A percentile compares a stretch with the other conserved stretches of the same genome.
Evolutionary conservation across 2,888 invertebrate genomes (phyloP).

Genomic region (Parochlus steinenii): DNA sequence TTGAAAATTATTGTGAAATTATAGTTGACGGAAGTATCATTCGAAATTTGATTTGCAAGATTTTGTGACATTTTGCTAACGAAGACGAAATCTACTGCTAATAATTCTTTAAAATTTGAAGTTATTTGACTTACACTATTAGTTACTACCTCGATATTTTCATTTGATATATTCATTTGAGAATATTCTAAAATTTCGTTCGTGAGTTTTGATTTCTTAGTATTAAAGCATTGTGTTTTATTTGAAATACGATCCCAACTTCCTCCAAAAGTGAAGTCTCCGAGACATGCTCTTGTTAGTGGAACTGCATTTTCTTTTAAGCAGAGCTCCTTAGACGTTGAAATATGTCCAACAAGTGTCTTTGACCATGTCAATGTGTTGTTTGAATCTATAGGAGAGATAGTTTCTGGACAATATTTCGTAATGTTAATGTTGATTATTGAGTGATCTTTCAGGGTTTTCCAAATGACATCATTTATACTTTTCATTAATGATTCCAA

Average conservation of each 20-base stretch:
- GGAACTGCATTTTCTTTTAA: slow-evolving; percentile 39
- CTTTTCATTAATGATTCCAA: neutral
- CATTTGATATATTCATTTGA: too few relatives aligned
- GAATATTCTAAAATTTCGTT: too few relatives aligned
- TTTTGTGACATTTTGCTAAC: too few relatives aligned
- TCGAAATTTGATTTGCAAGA: slow-evolving; percentile 14
- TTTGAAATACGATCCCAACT: slow-evolving; percentile 35
- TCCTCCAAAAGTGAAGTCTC: slow-evolving; percentile 40
- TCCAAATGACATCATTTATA: slow-evolving; percentile 21
- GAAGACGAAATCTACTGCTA: slow-evolving; percentile 40
- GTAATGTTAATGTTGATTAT: slow-evolving; percentile 20
- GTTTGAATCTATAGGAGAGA: slow-evolving; percentile 4
- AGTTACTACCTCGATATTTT: too few relatives aligned
- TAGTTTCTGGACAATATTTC: slow-evolving; percentile 23
- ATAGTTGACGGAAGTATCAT: slow-evolving; percentile 31
- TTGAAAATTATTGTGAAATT: slow-evolving; percentile 36
- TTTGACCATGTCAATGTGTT: slow-evolving; percentile 18
- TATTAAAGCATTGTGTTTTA: too few relatives aligned
- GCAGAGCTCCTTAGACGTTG: slow-evolving; percentile 39
- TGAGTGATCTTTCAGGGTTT: slow-evolving; percentile 22
- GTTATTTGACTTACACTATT: slow-evolving; percentile 29
- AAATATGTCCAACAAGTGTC: slow-evolving; percentile 30
- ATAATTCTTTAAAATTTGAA: slow-evolving; percentile 28
- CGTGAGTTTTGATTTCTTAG: too few relatives aligned
- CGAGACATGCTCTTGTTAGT: slow-evolving; percentile 37